phyloP scores from a whole-genome alignment of 2,797 vertebrate genomes.

The Eulemur mongoz region DNA sequence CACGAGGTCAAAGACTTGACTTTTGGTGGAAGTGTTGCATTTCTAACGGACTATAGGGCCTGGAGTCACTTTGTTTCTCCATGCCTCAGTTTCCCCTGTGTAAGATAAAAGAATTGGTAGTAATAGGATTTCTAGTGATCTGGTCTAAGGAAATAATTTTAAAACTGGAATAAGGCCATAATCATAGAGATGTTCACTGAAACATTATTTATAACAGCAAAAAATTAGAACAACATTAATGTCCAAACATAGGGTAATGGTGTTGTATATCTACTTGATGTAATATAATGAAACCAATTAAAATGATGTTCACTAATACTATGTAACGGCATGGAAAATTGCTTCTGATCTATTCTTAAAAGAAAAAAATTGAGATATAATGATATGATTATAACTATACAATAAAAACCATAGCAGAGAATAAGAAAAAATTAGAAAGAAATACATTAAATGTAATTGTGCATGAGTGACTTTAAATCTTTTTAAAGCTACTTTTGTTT shows the following conservation, averaged over 20 bases:
- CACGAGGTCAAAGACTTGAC: background rate
- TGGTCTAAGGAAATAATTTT: constrained; percentile 39
- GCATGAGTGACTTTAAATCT: constrained; percentile 74
- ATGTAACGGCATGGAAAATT: constrained; percentile 74
- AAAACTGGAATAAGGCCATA: constrained; percentile 28
- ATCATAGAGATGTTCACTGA: constrained; percentile 42
- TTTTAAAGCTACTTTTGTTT: constrained; percentile 64
- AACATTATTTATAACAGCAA: constrained; percentile 60
- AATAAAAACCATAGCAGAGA: constrained; percentile 70
- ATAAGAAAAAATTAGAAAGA: constrained; percentile 58
- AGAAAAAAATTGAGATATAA: constrained; percentile 76
- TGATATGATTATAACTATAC: constrained; percentile 71
- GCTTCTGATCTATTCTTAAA: constrained; percentile 75
- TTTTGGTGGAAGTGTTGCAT: background rate
- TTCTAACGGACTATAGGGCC: rapidly evolving
- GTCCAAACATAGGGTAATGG: constrained; percentile 62
- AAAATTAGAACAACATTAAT: constrained; percentile 62
- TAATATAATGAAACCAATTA: constrained; percentile 71
- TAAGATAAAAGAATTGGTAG: background rate
- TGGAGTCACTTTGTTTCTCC: background rate
- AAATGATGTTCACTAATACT: constrained; percentile 68
- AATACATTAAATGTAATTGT: constrained; percentile 68
- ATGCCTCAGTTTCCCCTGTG: constrained; percentile 4
- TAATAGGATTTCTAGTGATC: background rate
- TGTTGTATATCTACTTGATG: constrained; percentile 61